phyloP scores from a whole-genome alignment of 2,888 invertebrate species.

The Clostera curtula region DNA sequence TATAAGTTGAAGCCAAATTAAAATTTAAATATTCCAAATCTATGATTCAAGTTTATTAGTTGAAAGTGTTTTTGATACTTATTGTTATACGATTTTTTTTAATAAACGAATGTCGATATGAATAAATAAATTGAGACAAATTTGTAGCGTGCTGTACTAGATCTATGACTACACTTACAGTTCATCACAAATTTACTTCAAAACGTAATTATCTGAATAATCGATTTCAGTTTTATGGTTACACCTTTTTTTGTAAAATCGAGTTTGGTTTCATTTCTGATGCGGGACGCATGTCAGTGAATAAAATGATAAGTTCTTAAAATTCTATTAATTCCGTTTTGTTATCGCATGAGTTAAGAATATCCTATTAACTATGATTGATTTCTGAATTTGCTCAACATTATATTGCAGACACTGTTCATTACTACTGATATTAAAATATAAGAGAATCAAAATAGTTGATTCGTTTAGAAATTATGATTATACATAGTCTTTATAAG shows the following conservation, averaged over 20 bases:
- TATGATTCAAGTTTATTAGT: no score
- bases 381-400: slow-evolving; percentile 53
- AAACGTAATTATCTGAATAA: slow-evolving; percentile 18
- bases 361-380: slow-evolving; percentile 20
- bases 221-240: no score
- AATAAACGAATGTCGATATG: slow-evolving; percentile 16
- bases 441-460: slow-evolving; percentile 26
- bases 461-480: slow-evolving; percentile 33
- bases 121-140: slow-evolving; percentile 10
- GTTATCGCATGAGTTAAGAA: slow-evolving; percentile 12
- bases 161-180: slow-evolving; percentile 28
- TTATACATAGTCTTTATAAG: no score
- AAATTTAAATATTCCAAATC: no score
- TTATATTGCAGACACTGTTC: slow-evolving; percentile 32
- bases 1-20: no score
- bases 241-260: no score
- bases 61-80: no score
- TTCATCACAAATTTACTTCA: slow-evolving; percentile 17
- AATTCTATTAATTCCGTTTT: background rate
- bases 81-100: slow-evolving; percentile 16
- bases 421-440: slow-evolving; percentile 24
- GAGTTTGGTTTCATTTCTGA: no score
- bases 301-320: background rate
- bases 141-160: slow-evolving; percentile 20
- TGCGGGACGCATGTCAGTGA: no score